Percentiles rank a stretch among this genome's conserved stretches.
Evolutionary conservation across 37 sponge, comb jelly and placozoan genomes (phyloP).

Genomic region (Theonella swinhoei): DNA sequence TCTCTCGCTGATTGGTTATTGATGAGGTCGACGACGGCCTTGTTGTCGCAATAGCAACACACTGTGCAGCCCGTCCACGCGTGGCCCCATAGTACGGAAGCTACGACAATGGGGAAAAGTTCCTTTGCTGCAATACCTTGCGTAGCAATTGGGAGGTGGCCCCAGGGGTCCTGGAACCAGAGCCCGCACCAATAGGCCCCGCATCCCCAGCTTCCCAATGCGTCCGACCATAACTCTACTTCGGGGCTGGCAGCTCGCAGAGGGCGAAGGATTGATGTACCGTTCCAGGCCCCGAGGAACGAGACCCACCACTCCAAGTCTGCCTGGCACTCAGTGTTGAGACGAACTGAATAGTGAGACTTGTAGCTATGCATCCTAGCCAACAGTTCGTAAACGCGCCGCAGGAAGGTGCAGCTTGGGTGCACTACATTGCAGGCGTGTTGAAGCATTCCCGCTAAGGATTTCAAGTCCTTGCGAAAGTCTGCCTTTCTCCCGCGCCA

Average conservation of each 20-base stretch:
- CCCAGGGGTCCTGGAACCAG: conserved; percentile 21
- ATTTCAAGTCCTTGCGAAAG: background rate
- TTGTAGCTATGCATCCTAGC: background rate
- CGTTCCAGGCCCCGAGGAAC: conserved; percentile 28
- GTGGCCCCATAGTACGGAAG: conserved; percentile 29
- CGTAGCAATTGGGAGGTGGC: background rate
- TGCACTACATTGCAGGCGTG: conserved; percentile 20
- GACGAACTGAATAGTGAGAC: conserved; percentile 11
- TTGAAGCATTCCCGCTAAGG: conserved; percentile 5
- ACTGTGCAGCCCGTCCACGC: conserved; percentile 20
- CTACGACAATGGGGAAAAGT: conserved; percentile 21
- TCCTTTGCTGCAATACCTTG: conserved; percentile 29
- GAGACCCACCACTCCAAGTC: conserved; percentile 32
- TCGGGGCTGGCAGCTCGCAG: background rate
- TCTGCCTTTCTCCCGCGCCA: background rate
- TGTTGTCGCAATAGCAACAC: conserved; percentile 17
- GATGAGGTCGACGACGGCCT: conserved; percentile 17
- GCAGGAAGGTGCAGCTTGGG: conserved; percentile 11
- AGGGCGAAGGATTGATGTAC: conserved; percentile 1
- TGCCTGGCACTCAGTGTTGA: conserved; percentile 9
- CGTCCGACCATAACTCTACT: conserved; percentile 4
- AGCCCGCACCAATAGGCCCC: background rate
- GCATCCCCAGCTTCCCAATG: too few relatives aligned
- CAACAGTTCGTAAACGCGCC: background rate
- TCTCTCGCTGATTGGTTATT: conserved; percentile 11